Percentiles rank a stretch among this genome's conserved stretches.
These are phyloP conservation scores for Pangasius larnaudii DNA, from an alignment of 2,797 vertebrate species.

Conservation along the genomic window DNA sequence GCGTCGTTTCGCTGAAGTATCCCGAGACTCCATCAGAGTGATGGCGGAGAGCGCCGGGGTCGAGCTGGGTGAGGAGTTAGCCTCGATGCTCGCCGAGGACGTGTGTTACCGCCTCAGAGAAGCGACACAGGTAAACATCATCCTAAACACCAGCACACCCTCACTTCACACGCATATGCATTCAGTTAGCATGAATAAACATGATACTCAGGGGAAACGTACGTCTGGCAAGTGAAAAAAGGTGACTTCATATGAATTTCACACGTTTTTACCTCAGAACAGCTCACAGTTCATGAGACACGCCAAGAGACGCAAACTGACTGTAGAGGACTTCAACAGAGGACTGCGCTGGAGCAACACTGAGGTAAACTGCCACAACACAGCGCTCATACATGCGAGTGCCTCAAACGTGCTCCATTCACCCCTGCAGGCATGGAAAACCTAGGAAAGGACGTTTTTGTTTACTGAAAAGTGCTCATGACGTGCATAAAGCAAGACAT, in stretches of 20 bases:
- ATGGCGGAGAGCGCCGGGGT: slow-evolving; percentile 88
- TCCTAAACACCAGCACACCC: not conserved
- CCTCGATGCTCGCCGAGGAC: slow-evolving; percentile 87
- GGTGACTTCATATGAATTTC: not conserved
- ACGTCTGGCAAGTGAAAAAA: not conserved
- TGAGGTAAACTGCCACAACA: slow-evolving; percentile 72
- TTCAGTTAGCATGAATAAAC: not conserved
- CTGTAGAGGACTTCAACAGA: slow-evolving; percentile 91
- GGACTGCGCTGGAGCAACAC: slow-evolving; percentile 92
- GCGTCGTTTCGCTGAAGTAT: slow-evolving; percentile 89
- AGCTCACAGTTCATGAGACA: slow-evolving; percentile 94
- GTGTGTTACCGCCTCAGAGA: slow-evolving; percentile 92
- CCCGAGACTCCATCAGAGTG: slow-evolving; percentile 86
- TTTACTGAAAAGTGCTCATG: not conserved
- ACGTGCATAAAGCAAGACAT: not conserved
- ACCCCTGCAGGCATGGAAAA: not conserved
- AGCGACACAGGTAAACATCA: slow-evolving; percentile 81
- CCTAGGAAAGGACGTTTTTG: not conserved
- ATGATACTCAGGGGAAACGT: not conserved
- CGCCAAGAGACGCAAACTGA: slow-evolving; percentile 87
- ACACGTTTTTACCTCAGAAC: slow-evolving; percentile 72
- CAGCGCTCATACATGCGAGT: no score
- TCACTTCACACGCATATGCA: not conserved
- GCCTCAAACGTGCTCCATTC: no score
- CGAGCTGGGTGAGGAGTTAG: slow-evolving; percentile 87